Evolutionary conservation across 2,113 vertebrate species (phyloP), one percentile per base, ranked within the genome.

Genomic region (Syrrhaptes paradoxus): DNA sequence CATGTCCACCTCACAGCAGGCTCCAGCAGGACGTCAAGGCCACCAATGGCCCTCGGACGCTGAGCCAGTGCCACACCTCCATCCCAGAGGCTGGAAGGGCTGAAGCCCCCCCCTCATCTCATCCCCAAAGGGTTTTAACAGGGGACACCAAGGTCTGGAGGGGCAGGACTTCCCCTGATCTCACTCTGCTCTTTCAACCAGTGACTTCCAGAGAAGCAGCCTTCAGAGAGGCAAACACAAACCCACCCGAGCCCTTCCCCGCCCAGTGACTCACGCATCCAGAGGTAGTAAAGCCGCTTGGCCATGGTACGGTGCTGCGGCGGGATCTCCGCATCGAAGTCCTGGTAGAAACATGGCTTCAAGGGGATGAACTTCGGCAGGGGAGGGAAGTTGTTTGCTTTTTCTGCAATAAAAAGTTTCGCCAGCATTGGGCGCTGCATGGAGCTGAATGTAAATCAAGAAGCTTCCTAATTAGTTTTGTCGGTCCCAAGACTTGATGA

Each of bases 311-410:
- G 98, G 91, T 99, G 99, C 97, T 99, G 99, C 2, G 99, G 99
- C 0, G 99, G 99, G 78, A 99, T 99, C 90, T 98, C 98, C 5
- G 99, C 99, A 2, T 99, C 99, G 17, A 99, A 99, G 97, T 99
- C 99, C 98, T 99, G 99, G 94, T 99, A 99, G 98, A 99, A 99
- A 95, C 99, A 99, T 3, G 99, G 99, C 98, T 99, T 99, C 89
- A 99, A 94, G 0, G 99, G 99, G 97, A 99, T 98, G 95, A 99
- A 99, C 49, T 96, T 98, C 6, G 99, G 99, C 91, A 99, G 95
- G 0, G 99, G 99, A 26, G 99, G 99, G 75, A 99, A 99, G 97
- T 99, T 99, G 95, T 99, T 98, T 80, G 92, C 97, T 93, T 98
- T 99, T 89, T 99, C 99, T 99, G 98, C 36, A 94, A 96, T 10